These are phyloP conservation scores for Erythrolamprus reginae DNA, from an alignment of 2,113 vertebrate species.

Conservation along the genomic window DNA sequence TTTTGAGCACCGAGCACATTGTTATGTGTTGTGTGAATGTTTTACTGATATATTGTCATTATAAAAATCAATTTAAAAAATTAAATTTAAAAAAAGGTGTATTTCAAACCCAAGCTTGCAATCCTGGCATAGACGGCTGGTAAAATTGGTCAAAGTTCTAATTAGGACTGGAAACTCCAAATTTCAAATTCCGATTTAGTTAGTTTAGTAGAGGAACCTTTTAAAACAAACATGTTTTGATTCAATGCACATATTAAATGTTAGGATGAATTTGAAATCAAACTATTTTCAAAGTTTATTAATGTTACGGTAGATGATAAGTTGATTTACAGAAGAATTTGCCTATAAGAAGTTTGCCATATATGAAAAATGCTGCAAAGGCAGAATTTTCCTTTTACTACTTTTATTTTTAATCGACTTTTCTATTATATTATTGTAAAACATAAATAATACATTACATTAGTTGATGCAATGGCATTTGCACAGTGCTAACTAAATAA, in stretches of 20 bases:
- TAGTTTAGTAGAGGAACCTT: neutral
- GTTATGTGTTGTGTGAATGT: too few species aligned
- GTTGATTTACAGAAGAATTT: neutral
- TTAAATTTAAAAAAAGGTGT: too few species aligned
- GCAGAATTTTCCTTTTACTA: neutral
- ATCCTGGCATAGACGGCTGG: neutral
- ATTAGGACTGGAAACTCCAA: neutral
- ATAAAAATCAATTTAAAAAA: too few species aligned
- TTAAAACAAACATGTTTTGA: neutral
- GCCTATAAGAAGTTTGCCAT: neutral
- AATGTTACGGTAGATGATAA: neutral
- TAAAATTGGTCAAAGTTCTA: neutral
- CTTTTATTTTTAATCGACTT: neutral
- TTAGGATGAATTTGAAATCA: neutral
- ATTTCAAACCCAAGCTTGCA: neutral
- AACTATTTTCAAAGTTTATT: neutral
- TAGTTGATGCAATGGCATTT: neutral
- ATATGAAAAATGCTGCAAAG: neutral
- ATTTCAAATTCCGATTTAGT: neutral
- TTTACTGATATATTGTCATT: too few species aligned
- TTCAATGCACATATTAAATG: neutral
- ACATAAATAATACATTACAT: neutral
- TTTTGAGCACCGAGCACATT: too few species aligned
- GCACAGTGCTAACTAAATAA: neutral
- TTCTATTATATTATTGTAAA: neutral